Evolutionary conservation across 1,140 invertebrate species (phyloP).

Genomic region (Dysdera silvatica): DNA sequence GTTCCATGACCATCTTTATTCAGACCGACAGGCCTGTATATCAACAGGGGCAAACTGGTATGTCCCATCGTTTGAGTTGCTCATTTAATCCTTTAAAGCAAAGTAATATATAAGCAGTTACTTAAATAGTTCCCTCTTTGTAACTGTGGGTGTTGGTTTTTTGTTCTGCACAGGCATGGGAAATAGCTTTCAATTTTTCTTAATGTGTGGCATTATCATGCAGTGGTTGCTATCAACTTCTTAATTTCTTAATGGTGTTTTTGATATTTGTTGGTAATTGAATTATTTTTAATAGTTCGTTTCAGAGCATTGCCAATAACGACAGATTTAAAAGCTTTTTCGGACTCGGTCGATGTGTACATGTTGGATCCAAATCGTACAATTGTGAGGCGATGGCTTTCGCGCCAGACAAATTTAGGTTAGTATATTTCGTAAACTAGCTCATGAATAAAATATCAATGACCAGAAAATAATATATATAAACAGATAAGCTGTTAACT

Average conservation of each 20-base stretch:
- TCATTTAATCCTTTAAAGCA: neutral
- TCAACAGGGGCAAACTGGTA: conserved; percentile 72
- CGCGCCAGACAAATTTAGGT: conserved; percentile 57
- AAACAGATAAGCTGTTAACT: no score
- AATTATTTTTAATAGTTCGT: conserved; percentile 48
- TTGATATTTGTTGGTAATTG: neutral
- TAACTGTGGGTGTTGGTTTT: neutral
- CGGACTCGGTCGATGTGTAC: conserved; percentile 77
- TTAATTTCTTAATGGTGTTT: neutral
- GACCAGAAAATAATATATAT: no score
- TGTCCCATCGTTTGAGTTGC: neutral
- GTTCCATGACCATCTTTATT: conserved; percentile 91
- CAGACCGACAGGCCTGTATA: conserved; percentile 92
- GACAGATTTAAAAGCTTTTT: conserved; percentile 76
- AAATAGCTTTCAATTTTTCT: neutral
- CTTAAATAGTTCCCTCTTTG: neutral
- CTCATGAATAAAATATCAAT: no score
- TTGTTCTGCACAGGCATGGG: neutral
- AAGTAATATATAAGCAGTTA: no score
- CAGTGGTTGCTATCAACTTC: no score
- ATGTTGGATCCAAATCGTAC: conserved; percentile 77
- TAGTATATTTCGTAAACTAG: neutral
- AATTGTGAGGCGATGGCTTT: conserved; percentile 82
- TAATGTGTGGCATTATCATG: neutral
- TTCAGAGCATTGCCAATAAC: conserved; percentile 84